phyloP scores from a whole-genome alignment of 2,888 invertebrate genomes.

The Caenorhabditis macrosperma region DNA sequence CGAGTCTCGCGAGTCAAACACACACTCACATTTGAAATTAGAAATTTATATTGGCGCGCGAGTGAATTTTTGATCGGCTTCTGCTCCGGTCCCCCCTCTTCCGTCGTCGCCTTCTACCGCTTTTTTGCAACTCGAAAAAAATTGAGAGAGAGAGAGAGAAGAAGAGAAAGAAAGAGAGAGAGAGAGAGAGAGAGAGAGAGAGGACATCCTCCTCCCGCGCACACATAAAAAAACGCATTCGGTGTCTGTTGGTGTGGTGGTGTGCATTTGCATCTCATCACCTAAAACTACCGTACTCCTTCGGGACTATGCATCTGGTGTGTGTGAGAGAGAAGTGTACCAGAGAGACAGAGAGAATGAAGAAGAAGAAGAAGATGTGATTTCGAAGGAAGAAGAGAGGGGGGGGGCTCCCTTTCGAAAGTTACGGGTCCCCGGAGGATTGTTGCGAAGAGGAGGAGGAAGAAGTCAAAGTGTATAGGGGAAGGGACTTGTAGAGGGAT shows the following conservation, averaged over 20 bases:
- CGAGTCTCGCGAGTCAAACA: background rate
- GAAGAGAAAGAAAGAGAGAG: background rate
- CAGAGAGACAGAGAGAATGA: background rate
- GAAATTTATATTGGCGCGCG: constrained; percentile 49
- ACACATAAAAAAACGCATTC: constrained; percentile 43
- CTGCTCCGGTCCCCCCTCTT: background rate
- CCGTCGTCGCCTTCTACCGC: background rate
- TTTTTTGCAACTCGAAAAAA: background rate
- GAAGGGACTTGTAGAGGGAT: constrained; percentile 18
- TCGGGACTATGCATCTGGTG: background rate
- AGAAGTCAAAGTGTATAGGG: constrained; percentile 48
- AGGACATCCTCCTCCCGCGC: too few species aligned
- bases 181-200: background rate
- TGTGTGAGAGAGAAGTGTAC: constrained; percentile 3
- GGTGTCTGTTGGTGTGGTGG: background rate
- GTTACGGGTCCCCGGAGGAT: constrained; percentile 53
- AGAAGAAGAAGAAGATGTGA: constrained; percentile 48
- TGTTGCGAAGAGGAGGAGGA: constrained; percentile 19
- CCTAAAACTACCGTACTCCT: constrained; percentile 56
- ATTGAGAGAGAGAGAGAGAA: background rate
- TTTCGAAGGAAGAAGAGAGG: constrained; percentile 28
- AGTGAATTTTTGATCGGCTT: constrained; percentile 21
- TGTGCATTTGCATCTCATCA: constrained; percentile 49
- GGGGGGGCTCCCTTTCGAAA: constrained; percentile 29
- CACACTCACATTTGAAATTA: constrained; percentile 31